phyloP scores from a whole-genome alignment of 2,113 vertebrate species.

The Paratilapia polleni region DNA sequence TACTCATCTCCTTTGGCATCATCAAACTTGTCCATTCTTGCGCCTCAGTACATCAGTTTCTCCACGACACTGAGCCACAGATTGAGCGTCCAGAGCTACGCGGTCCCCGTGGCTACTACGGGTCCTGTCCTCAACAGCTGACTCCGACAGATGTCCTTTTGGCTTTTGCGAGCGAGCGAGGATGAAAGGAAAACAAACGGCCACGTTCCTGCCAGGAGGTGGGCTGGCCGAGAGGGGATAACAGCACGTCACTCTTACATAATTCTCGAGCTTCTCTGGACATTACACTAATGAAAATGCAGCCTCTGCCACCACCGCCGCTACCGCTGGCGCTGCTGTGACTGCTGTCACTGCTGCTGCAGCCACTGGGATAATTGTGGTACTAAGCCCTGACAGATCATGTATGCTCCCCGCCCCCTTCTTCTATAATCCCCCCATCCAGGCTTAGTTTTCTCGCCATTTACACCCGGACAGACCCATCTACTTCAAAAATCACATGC shows the following conservation, averaged over 20 bases:
- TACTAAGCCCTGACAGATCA: constrained; percentile 84
- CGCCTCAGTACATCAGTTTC: constrained; percentile 17
- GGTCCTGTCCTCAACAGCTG: neutral
- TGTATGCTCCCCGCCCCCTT: constrained; percentile 62
- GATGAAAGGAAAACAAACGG: constrained; percentile 60
- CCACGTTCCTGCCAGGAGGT: constrained; percentile 66
- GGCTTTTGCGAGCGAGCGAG: constrained; percentile 42
- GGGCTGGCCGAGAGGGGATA: constrained; percentile 58
- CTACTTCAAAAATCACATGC: neutral
- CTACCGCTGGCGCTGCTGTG: neutral
- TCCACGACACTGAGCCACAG: constrained; percentile 21
- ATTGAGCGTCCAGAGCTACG: neutral
- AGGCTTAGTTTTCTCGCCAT: constrained; percentile 68
- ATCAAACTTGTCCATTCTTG: constrained; percentile 1
- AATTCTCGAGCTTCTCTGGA: constrained; percentile 84
- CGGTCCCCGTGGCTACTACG: constrained; percentile 16
- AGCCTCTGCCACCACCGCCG: constrained; percentile 53
- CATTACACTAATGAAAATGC: constrained; percentile 90
- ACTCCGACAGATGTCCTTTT: constrained; percentile 69
- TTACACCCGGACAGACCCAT: constrained; percentile 52
- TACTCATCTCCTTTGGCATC: constrained; percentile 15
- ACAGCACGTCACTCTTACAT: constrained; percentile 83
- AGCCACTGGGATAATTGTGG: constrained; percentile 81
- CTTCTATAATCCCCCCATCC: constrained; percentile 66
- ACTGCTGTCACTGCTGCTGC: constrained; percentile 41